These are phyloP conservation scores for Bettongia penicillata DNA, from an alignment of 2,113 vertebrate genomes.

Conservation along the genomic window DNA sequence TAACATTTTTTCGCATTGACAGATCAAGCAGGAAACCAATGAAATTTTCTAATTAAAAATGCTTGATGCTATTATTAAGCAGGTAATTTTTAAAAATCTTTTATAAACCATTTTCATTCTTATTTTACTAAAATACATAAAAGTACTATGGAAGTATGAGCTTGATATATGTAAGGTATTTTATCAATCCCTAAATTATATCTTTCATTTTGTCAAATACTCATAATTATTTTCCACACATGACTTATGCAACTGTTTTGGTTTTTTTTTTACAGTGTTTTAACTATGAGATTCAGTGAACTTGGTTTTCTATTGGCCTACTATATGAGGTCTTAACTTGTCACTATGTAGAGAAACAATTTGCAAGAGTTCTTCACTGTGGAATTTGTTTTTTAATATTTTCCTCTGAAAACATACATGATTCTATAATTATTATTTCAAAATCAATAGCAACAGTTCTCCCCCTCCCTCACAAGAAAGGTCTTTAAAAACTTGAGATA, in stretches of 20 bases:
- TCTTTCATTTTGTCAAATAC: not conserved
- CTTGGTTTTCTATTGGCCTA: slow-evolving; percentile 1
- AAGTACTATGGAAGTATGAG: slow-evolving; percentile 19
- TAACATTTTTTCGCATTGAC: slow-evolving; percentile 38
- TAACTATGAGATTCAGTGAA: not conserved
- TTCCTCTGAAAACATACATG: slow-evolving; percentile 10
- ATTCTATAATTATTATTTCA: not conserved
- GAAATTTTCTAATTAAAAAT: slow-evolving; percentile 35
- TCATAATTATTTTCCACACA: not conserved
- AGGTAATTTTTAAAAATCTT: not conserved
- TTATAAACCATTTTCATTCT: slow-evolving; percentile 2
- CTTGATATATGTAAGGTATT: slow-evolving; percentile 40
- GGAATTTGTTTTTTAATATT: slow-evolving; percentile 8
- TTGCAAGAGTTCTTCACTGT: not conserved
- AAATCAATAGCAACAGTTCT: slow-evolving; percentile 20
- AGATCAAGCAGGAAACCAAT: slow-evolving; percentile 22
- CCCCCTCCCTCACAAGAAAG: not conserved
- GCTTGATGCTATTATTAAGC: not conserved
- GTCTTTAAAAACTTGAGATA: not conserved
- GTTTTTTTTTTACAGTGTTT: not conserved
- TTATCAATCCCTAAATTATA: slow-evolving; percentile 25
- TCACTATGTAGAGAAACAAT: not conserved
- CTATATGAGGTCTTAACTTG: not conserved
- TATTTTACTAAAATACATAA: slow-evolving; percentile 39
- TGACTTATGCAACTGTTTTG: not conserved